Evolutionary conservation across 2,888 invertebrate species (phyloP).

Genomic region (Druceiella hillmani): DNA sequence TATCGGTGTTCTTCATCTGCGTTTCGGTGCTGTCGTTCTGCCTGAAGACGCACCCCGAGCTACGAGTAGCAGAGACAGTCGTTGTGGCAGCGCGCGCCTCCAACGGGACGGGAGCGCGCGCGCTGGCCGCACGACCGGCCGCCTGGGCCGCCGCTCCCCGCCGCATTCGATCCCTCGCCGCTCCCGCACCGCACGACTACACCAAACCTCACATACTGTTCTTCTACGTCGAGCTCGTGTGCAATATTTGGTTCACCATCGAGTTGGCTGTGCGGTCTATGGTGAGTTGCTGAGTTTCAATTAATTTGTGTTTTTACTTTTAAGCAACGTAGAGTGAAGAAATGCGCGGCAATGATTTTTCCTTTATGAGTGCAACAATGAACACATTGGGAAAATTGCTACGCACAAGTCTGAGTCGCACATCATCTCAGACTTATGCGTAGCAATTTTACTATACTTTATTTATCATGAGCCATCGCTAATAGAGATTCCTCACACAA

Average conservation of each 20-base stretch:
- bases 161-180: slow-evolving; percentile 8
- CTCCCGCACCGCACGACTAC: slow-evolving; percentile 43
- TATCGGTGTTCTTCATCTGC: slow-evolving; percentile 95
- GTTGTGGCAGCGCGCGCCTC: slow-evolving; percentile 18
- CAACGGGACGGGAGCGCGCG: slow-evolving; percentile 8
- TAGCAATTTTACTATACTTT: too few relatives aligned
- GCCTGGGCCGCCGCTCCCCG: slow-evolving; percentile 17
- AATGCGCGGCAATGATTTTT: too few relatives aligned
- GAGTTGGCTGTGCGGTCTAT: slow-evolving; percentile 83
- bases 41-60: slow-evolving; percentile 90
- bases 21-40: slow-evolving; percentile 94
- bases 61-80: slow-evolving; percentile 55
- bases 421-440: too few relatives aligned
- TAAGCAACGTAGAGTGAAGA: too few relatives aligned
- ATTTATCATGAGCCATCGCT: too few relatives aligned
- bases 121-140: slow-evolving; percentile 26
- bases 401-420: too few relatives aligned
- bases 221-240: slow-evolving; percentile 87
- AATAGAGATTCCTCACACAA: too few relatives aligned
- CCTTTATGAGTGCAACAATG: slow-evolving; percentile 6
- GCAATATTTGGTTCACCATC: slow-evolving; percentile 95
- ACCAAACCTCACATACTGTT: slow-evolving; percentile 69
- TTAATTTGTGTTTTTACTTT: slow-evolving; percentile 5
- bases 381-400: neutral
- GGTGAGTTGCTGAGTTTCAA: slow-evolving; percentile 71